These are phyloP conservation scores for Hypsibius dujardini DNA, from an alignment of 1,140 invertebrate species.

Conservation along the genomic window DNA sequence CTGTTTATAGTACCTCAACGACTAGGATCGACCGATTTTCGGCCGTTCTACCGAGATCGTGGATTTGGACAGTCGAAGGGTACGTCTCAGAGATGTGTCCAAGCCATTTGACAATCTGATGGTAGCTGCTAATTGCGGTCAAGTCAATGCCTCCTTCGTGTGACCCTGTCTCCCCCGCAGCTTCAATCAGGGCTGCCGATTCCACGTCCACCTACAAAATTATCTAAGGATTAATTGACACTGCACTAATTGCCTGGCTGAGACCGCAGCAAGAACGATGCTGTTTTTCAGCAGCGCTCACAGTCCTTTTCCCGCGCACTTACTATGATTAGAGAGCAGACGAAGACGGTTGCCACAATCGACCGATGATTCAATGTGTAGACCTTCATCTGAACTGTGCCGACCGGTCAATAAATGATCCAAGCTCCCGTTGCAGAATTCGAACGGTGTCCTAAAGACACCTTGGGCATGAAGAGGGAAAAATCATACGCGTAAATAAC, in stretches of 20 bases:
- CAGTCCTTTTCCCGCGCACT: background rate
- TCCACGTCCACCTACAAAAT: no score
- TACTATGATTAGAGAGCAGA: background rate
- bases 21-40: constrained; percentile 5
- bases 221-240: background rate
- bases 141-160: background rate
- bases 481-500: no score
- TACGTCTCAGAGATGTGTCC: background rate
- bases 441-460: no score
- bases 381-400: no score
- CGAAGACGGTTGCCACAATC: no score
- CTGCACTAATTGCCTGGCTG: background rate
- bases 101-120: background rate
- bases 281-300: background rate
- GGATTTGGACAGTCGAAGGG: background rate
- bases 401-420: no score
- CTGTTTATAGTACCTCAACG: background rate
- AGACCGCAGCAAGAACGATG: background rate
- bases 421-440: no score
- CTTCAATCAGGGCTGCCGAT: background rate
- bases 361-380: no score
- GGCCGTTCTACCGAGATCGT: background rate
- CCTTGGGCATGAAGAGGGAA: no score
- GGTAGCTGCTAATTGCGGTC: background rate
- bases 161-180: background rate